These are phyloP conservation scores for Sandelia bainsii DNA, from an alignment of 2,797 vertebrate genomes.

Conservation along the genomic window DNA sequence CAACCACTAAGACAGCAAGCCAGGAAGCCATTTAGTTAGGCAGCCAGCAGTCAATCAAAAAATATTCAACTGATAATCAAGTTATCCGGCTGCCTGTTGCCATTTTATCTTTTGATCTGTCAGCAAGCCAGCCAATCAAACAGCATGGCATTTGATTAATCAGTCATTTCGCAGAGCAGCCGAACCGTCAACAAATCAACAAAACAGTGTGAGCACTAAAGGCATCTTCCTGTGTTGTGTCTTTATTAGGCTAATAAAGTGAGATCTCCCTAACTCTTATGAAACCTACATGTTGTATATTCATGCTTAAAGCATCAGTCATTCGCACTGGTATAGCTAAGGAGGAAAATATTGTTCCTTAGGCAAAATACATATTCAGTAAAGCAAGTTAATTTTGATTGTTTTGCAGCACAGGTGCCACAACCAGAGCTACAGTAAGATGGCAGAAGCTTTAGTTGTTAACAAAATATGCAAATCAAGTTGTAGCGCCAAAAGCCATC, in stretches of 20 bases:
- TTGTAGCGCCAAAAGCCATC: conserved; percentile 23
- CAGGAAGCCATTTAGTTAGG: conserved; percentile 21
- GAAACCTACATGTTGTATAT: background rate
- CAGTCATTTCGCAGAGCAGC: conserved; percentile 8
- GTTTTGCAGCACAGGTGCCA: conserved; percentile 29
- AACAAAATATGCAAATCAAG: conserved; percentile 49
- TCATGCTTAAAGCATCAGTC: conserved; percentile 20
- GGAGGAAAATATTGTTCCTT: background rate
- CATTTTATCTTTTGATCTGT: conserved; percentile 27
- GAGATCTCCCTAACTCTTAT: conserved; percentile 23
- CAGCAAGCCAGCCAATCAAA: conserved; percentile 42
- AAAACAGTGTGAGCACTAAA: conserved; percentile 19
- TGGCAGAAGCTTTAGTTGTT: conserved; percentile 34
- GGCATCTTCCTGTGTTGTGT: conserved; percentile 5
- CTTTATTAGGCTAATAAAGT: conserved; percentile 1
- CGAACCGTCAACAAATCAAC: conserved; percentile 30
- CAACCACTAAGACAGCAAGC: conserved; percentile 10
- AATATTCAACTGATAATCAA: conserved; percentile 20
- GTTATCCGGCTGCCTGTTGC: conserved; percentile 21
- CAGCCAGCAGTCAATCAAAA: conserved; percentile 31
- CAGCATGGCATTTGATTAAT: conserved; percentile 36
- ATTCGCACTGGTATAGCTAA: background rate
- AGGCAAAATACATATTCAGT: conserved; percentile 14
- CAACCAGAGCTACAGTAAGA: conserved; percentile 9
- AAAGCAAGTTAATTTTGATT: conserved; percentile 18